Evolutionary conservation across 2,888 invertebrate species (phyloP), one percentile per base, ranked within the genome.

Genomic region (Ceramica pisi): DNA sequence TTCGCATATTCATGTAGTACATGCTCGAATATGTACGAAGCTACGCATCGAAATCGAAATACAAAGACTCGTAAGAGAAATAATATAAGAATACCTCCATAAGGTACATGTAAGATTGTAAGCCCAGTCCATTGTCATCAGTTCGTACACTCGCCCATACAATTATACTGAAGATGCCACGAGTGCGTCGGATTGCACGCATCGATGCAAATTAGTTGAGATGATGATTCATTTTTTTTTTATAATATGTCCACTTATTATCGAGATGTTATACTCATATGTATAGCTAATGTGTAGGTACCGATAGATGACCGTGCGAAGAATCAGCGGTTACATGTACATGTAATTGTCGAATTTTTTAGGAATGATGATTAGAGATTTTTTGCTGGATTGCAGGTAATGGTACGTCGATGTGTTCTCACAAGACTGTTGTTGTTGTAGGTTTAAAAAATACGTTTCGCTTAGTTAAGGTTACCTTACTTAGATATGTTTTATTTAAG

Each of bases 211-310:
- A 94, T 94, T 92, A 94, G 88, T 86, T 77, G 77, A 83, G 86
- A 92, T 93, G 93, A 94, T 93, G 82, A 84, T 87, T 86, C 90
- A 89, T 75, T 91, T 92, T 90, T 92, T 90, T 86, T 85, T 83
- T 60, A 65, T 72, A 71, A 76, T 70, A 80, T 85, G 72, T 82
- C 82, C 79, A 78, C 84, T 90, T 89, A 90, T 88, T 87, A 87
- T 78, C 63, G 67, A 85, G 84, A 87, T 80, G 84, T 84, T 84
- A 82, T 70, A 23, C 1, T 55, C 19, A n/a, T 75, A 62, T 19
- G n/a, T 35, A 51, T 50, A 26, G 46, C 35, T 35, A 80, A 85
- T 82, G 53, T 66, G 71, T 57, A 65, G 23, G 59, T 76, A 65
- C 59, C 64, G 61, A 79, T 78, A 75, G 71, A 82, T 59, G 71